Evolutionary conservation across 2,797 vertebrate genomes (phyloP), one percentile per base, ranked within the genome.

Genomic region (Anguilla obscura): DNA sequence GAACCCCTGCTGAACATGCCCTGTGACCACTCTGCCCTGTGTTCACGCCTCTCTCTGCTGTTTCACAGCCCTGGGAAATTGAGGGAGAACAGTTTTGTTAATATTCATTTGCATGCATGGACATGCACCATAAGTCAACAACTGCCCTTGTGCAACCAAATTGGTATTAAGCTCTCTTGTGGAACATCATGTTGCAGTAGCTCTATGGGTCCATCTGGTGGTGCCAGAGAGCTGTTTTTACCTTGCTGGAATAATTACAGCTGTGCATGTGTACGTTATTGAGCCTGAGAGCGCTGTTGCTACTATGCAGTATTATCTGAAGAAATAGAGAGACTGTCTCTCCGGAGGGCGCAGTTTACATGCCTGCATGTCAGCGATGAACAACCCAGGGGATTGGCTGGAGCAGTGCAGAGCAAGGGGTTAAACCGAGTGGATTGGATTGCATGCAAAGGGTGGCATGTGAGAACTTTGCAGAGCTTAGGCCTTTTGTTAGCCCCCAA

Each of bases 181-280:
- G 14, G 79, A 82, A 21, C 7, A 24, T n/a, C 79, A 50, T 24
- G 45, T 82, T 50, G 79, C 45, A 48, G 45, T 82, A 82, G 16
- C 40, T 7, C 24, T 36, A 12, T 50, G 58, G 74, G 54, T 30
- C 66, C 92, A 90, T 90, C 52, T 89, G 91, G 85, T 92, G 93
- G 92, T 82, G 88, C 90, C 87, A 92, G 88, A 90, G 90, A 92
- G 89, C 89, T 88, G 56, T 66, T 86, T 86, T 90, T 16, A 82
- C 21, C 45, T 82, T 45, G 10, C 24, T n/a, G 45, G 12, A 21
- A 48, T 5, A 79, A 18, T 74, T 1, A 74, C 30, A 30, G 12
- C 71, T 74, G 27, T 10, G 10, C 14, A 14, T 79, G 74, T 18
- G 18, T 24, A 36, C 21, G 74, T 40, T 45, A 40, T 79, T 40